These are phyloP conservation scores for Protonibea diacanthus DNA, from an alignment of 2,797 vertebrate species.

Conservation along the genomic window DNA sequence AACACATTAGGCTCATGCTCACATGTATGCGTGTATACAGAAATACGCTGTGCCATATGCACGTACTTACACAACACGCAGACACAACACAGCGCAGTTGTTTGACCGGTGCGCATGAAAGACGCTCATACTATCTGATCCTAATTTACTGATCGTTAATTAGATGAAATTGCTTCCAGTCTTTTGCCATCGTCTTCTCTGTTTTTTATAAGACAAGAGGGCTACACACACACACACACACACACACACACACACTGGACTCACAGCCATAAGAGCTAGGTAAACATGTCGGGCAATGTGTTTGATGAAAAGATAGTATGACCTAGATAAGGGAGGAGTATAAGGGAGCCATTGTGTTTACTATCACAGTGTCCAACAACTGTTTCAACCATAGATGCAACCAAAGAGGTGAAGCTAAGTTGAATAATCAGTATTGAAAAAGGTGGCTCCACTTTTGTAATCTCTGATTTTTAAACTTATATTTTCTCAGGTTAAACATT, in stretches of 20 bases:
- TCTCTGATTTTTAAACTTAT: conserved; percentile 1
- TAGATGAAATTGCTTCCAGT: conserved; percentile 40
- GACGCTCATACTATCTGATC: conserved; percentile 27
- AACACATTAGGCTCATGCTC: conserved; percentile 59
- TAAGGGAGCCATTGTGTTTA: conserved; percentile 56
- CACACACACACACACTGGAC: conserved; percentile 8
- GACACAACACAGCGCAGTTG: conserved; percentile 28
- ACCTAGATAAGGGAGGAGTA: conserved; percentile 52
- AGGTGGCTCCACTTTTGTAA: background rate
- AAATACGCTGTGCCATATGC: conserved; percentile 47
- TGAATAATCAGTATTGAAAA: conserved; percentile 6
- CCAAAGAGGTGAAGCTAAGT: conserved; percentile 2
- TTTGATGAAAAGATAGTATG: conserved; percentile 60
- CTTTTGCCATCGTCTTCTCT: conserved; percentile 26
- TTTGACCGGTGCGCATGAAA: conserved; percentile 29
- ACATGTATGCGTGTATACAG: conserved; percentile 32
- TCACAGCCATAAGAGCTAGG: conserved; percentile 17
- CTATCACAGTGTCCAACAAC: conserved; percentile 30
- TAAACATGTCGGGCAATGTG: conserved; percentile 52
- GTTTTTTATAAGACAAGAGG: conserved; percentile 25
- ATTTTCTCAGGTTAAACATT: background rate
- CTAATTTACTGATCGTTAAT: conserved; percentile 30
- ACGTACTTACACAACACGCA: conserved; percentile 25
- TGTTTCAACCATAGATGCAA: conserved; percentile 21
- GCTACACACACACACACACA: conserved; percentile 7